Percentiles rank a stretch among this genome's conserved stretches.
Conservation (phyloP, 2,797 vertebrate genomes). For the Diglossa cyanea region DNA sequence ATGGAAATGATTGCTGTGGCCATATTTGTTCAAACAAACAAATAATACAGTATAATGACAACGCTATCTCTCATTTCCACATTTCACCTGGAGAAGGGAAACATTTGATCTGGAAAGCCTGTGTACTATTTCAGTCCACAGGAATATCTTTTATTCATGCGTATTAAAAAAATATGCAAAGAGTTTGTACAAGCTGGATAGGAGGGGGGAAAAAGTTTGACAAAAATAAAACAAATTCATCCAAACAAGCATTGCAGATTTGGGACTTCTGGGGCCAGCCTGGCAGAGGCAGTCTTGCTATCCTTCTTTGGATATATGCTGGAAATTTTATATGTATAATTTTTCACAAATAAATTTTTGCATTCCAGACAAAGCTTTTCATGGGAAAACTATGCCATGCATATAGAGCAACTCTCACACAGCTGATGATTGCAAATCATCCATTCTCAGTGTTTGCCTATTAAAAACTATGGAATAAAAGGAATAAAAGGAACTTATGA, state of each 20-base stretch:
- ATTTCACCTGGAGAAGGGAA: constrained; percentile 74
- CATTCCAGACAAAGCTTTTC: constrained; percentile 43
- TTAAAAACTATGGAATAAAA: background rate
- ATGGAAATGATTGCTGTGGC: constrained; percentile 62
- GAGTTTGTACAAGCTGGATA: constrained; percentile 42
- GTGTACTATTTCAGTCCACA: constrained; percentile 57
- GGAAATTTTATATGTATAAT: background rate
- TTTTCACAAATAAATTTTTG: constrained; percentile 42
- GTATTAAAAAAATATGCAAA: constrained; percentile 71
- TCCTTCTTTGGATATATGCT: background rate
- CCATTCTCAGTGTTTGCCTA: constrained; percentile 10
- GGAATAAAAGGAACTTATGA: background rate
- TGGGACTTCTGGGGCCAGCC: constrained; percentile 23
- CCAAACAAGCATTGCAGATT: constrained; percentile 10
- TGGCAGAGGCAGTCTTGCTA: constrained; percentile 6
- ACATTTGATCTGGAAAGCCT: constrained; percentile 72
- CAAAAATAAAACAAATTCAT: constrained; percentile 39
- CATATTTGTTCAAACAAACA: constrained; percentile 72
- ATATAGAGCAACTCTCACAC: constrained; percentile 11
- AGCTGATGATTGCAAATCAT: constrained; percentile 51
- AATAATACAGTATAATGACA: constrained; percentile 71
- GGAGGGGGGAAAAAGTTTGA: background rate
- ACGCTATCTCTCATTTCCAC: constrained; percentile 71
- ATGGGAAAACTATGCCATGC: background rate
- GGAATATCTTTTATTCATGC: constrained; percentile 76